A percentile compares a stretch with the other conserved stretches of the same genome.
phyloP scores from a whole-genome alignment of 37 sponge, comb jelly and placozoan species.

The Mnemiopsis leidyi region DNA sequence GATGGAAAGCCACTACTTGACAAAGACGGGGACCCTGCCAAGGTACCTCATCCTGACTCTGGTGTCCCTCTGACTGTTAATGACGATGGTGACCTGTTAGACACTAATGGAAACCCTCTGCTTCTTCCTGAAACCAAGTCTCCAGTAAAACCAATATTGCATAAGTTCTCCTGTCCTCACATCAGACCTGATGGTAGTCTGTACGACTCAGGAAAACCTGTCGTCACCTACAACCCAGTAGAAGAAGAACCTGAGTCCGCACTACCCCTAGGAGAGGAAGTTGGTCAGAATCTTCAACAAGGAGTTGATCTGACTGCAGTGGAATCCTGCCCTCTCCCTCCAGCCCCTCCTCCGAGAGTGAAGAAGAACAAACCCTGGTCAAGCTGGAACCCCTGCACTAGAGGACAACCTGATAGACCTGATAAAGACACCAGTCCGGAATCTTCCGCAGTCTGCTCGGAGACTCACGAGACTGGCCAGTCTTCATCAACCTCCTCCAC shows the following conservation, averaged over 20 bases:
- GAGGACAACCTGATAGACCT: neutral
- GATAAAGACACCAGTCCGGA: neutral
- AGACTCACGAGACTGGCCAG: neutral
- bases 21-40: neutral
- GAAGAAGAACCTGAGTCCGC: neutral
- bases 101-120: neutral
- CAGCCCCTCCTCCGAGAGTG: neutral
- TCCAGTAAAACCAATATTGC: neutral
- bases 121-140: neutral
- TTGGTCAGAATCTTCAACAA: neutral
- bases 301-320: neutral
- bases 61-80: neutral
- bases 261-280: neutral
- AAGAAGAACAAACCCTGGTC: neutral
- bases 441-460: neutral
- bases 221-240: neutral
- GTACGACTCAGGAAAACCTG: neutral
- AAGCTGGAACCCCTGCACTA: neutral
- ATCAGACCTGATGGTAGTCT: neutral
- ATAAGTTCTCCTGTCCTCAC: constrained; percentile 22
- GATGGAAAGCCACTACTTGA: neutral
- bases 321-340: neutral
- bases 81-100: neutral
- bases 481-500: neutral
- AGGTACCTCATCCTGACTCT: neutral